These are phyloP conservation scores for Peromyscus nudipes DNA, from an alignment of 2,797 vertebrate genomes.

Conservation along the genomic window DNA sequence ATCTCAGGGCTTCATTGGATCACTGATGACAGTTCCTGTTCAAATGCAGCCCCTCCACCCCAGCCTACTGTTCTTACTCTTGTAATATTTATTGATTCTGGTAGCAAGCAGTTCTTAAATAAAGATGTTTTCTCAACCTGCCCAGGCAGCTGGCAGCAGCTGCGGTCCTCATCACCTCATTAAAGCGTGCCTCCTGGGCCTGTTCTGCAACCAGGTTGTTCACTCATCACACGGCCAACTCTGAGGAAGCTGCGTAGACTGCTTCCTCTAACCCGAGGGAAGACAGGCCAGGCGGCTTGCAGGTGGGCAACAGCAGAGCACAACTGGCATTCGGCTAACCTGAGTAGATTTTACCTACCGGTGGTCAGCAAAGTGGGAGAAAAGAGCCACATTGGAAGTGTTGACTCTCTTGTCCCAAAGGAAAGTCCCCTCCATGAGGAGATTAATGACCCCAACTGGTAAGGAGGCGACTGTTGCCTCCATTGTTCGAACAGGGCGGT, in stretches of 20 bases:
- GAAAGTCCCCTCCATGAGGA: neutral
- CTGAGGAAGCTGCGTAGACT: neutral
- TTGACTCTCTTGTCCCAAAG: neutral
- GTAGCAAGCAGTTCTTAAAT: constrained; percentile 86
- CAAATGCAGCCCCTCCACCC: neutral
- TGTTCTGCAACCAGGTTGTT: neutral
- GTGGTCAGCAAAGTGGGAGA: neutral
- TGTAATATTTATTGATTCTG: constrained; percentile 81
- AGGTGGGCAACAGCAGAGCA: neutral
- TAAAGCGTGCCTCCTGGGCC: neutral
- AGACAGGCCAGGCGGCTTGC: neutral
- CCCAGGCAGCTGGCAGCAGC: constrained; percentile 47
- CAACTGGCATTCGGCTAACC: neutral
- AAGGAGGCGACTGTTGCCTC: neutral
- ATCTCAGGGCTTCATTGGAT: neutral
- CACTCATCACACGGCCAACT: neutral
- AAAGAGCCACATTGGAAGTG: neutral
- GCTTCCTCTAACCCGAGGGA: neutral
- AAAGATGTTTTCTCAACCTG: constrained; percentile 84
- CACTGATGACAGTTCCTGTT: constrained; percentile 73
- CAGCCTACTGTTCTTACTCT: constrained; percentile 38
- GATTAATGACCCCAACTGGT: neutral
- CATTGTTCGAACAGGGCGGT: too few species aligned
- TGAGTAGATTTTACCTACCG: neutral
- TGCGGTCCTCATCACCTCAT: neutral